A percentile compares a stretch with the other conserved stretches of the same genome.
Evolutionary conservation across 1,140 invertebrate species (phyloP).

Genomic region (Maniola jurtina): DNA sequence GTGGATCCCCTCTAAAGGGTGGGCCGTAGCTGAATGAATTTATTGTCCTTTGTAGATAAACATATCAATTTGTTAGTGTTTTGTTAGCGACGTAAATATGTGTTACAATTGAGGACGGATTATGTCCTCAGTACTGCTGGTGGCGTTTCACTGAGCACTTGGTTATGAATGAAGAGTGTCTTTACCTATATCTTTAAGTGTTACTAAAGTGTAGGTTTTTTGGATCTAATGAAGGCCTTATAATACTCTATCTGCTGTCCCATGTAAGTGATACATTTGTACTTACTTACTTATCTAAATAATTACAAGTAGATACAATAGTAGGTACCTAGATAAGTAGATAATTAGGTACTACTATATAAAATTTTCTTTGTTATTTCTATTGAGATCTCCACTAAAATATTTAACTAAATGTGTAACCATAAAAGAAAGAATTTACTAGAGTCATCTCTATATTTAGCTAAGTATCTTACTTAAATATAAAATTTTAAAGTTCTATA

Average conservation of each 20-base stretch:
- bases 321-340: too few species aligned
- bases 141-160: slow-evolving; percentile 53
- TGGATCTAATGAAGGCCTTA: background rate
- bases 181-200: slow-evolving; percentile 15
- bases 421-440: too few species aligned
- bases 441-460: too few species aligned
- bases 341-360: too few species aligned
- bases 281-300: too few species aligned
- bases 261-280: background rate
- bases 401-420: too few species aligned
- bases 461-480: too few species aligned
- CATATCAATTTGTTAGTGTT: slow-evolving; percentile 78
- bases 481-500: too few species aligned
- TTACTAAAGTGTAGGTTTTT: background rate
- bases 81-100: slow-evolving; percentile 71
- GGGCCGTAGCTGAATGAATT: slow-evolving; percentile 68
- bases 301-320: too few species aligned
- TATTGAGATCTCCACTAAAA: too few species aligned
- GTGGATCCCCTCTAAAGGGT: slow-evolving; percentile 75
- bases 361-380: too few species aligned
- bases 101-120: slow-evolving; percentile 59
- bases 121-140: slow-evolving; percentile 52
- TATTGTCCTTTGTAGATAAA: slow-evolving; percentile 77
- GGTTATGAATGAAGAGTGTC: slow-evolving; percentile 20
- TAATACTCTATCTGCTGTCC: background rate